Evolutionary conservation across 2,888 invertebrate species (phyloP), one percentile per base, ranked within the genome.

Genomic region (Aporophyla nigra): DNA sequence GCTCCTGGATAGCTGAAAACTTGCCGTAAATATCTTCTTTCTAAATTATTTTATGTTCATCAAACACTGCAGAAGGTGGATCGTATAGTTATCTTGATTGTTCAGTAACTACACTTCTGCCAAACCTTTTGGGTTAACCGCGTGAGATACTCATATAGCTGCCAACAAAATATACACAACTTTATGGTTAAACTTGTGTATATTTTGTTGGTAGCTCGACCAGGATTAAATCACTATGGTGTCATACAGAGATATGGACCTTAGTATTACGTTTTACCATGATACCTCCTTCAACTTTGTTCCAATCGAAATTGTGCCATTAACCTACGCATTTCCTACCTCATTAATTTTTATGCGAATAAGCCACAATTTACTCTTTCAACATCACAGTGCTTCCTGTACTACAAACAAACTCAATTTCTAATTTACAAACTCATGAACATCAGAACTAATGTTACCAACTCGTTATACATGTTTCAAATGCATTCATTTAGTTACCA

Each of bases 1-100:
- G 95, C 76, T 79, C 88, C 2, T 95, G 95, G 95, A 93, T 95
- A 4, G 86, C 88, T 12, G 89, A 92, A 0, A 92, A 94, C 73
- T 74, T 95, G 19, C 94, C 94, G 95, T 95, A 69, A 93, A 92
- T 90, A 46, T 43, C 6, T 10, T 33, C 21, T 40, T 51, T 6
- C 4, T 21, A 9, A 19, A 4, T 24, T 14, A 2, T 43, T 46
- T 49, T 12, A 24, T n/a, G 7, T 12, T 49, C 24, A 33, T 16
- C 7, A 49, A 9, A n/a, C 12, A 46, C 27, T n/a, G 4, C 33
- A 33, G 12, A 6, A 43, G 12, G n/a, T 65, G 19, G 16, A 63
- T 19, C 16, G 19, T 33, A 16, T 33, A 19, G 5, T 33, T 27
- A 63, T 49, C 16, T 53, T n/a, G 16, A 19, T 67, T 40, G 9